A percentile compares a stretch with the other conserved stretches of the same genome.
These are phyloP conservation scores for Leptatherina wallacei DNA, from an alignment of 2,797 vertebrate species.

Conservation along the genomic window DNA sequence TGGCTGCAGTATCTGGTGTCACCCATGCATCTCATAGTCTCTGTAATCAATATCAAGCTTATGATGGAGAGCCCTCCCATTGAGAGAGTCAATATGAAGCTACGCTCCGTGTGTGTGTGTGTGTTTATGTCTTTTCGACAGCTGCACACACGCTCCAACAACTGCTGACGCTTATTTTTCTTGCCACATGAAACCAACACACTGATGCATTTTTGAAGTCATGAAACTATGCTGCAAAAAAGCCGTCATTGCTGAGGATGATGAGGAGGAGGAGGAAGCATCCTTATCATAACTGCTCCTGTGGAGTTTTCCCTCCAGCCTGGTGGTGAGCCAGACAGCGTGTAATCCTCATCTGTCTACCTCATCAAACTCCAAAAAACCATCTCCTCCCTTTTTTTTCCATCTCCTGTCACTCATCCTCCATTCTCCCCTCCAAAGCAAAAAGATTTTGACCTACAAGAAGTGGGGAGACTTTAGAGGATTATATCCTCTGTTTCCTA, in stretches of 20 bases:
- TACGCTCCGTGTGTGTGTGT: conserved; percentile 11
- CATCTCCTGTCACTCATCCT: conserved; percentile 55
- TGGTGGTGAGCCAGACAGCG: conserved; percentile 47
- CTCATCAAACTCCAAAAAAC: conserved; percentile 32
- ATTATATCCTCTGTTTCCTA: conserved; percentile 50
- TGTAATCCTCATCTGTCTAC: conserved; percentile 62
- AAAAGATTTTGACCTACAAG: conserved; percentile 69
- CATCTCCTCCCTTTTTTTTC: background rate
- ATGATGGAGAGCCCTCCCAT: conserved; percentile 43
- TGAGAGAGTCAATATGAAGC: conserved; percentile 46
- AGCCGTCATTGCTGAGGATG: background rate
- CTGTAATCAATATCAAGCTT: conserved; percentile 69
- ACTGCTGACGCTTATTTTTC: conserved; percentile 66
- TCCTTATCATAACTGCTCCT: conserved; percentile 38
- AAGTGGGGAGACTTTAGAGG: conserved; percentile 52
- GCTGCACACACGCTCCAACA: conserved; percentile 38
- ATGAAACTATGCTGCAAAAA: conserved; percentile 8
- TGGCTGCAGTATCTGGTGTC: conserved; percentile 65
- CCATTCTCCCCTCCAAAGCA: conserved; percentile 53
- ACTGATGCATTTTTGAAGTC: conserved; percentile 14
- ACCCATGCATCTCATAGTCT: conserved; percentile 37
- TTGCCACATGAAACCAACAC: conserved; percentile 44
- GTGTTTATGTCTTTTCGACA: conserved; percentile 32
- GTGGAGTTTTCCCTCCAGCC: conserved; percentile 24
- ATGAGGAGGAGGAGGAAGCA: conserved; percentile 39